phyloP scores from a whole-genome alignment of 2,797 vertebrate species.

The Enteromius radiatus region DNA sequence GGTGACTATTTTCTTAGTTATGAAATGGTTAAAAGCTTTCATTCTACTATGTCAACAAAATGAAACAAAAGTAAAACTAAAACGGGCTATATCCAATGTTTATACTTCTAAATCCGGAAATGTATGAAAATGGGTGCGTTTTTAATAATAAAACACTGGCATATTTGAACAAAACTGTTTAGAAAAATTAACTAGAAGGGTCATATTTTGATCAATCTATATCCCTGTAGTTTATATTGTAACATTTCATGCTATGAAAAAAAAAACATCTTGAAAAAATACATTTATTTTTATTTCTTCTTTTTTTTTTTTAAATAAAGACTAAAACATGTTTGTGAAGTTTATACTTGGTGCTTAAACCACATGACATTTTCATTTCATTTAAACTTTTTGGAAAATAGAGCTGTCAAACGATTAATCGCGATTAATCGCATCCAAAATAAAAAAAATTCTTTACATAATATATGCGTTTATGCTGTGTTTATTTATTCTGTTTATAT shows the following conservation, averaged over 20 bases:
- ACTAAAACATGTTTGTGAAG: background rate
- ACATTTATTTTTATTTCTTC: no score
- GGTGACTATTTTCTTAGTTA: background rate
- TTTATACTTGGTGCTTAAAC: background rate
- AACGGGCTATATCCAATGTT: background rate
- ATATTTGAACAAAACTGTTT: background rate
- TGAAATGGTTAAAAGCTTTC: background rate
- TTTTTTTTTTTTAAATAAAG: no score
- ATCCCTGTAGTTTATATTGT: no score
- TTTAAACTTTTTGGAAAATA: background rate
- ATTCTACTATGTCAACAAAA: background rate
- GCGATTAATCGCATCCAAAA: no score
- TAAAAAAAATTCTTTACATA: no score
- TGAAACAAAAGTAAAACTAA: background rate
- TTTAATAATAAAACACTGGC: background rate
- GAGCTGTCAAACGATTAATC: no score
- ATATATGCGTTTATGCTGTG: no score
- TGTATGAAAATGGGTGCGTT: background rate
- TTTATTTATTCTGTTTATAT: no score
- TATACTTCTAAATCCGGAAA: background rate
- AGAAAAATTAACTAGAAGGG: background rate
- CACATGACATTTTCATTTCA: background rate
- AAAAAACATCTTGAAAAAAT: no score
- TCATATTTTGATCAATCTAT: no score
- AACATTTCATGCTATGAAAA: no score